Percentiles rank a stretch among this genome's conserved stretches.
These are phyloP conservation scores for Dolichotis patagonum DNA, from an alignment of 2,113 vertebrate species.

Conservation along the genomic window DNA sequence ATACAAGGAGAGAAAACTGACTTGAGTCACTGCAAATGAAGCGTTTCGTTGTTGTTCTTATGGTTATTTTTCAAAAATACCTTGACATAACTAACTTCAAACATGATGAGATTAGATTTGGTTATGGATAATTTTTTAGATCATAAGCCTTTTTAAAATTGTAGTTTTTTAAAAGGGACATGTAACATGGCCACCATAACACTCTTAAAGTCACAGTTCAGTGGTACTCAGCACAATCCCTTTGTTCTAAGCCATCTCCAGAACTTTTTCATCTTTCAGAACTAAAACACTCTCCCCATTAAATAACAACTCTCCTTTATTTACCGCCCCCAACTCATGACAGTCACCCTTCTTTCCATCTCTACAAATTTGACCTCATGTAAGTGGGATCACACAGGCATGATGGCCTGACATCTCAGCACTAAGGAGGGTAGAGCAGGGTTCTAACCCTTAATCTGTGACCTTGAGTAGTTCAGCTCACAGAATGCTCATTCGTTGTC, in stretches of 20 bases:
- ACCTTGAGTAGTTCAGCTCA: background rate
- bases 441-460: background rate
- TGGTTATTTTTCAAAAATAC: background rate
- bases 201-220: background rate
- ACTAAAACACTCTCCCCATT: background rate
- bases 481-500: background rate
- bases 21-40: background rate
- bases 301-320: background rate
- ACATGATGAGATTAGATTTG: background rate
- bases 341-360: background rate
- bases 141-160: background rate
- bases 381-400: background rate
- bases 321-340: background rate
- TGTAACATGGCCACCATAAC: background rate
- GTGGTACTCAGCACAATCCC: background rate
- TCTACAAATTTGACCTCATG: background rate
- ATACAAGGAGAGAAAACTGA: background rate
- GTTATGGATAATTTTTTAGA: background rate
- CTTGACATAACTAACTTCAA: conserved; percentile 24
- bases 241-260: background rate
- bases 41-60: background rate
- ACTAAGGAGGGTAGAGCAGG: background rate
- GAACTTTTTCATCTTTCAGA: background rate
- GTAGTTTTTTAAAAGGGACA: background rate
- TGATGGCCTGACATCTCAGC: background rate